Evolutionary conservation across 2,888 invertebrate genomes (phyloP), one percentile per base, ranked within the genome.

Genomic region (Oligia fasciuncula): DNA sequence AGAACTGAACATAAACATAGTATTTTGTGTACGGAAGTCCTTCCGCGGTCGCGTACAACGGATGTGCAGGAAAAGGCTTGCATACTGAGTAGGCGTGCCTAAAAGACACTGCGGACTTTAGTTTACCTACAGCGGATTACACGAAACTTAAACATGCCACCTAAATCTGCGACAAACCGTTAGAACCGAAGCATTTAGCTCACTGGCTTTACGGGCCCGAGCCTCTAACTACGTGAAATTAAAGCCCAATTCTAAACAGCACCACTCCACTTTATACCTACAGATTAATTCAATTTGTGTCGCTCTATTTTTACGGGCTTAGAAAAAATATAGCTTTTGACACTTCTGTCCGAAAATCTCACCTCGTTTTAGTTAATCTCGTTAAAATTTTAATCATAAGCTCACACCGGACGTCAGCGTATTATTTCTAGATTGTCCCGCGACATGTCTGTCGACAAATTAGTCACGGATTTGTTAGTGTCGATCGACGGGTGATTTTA

Each of bases 21-120:
- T 95, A 96, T 96, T 96, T 96, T 96, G 96, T 96, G 94, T 95
- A 95, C 95, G 95, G 95, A 95, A 95, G 95, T 96, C 95, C 95
- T 96, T 94, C 95, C 94, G 95, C 93, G 96, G 95, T 94, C 95
- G 95, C 94, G 94, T 95, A 95, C 94, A 96, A 95, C 96, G 96
- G 96, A 96, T 96, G 95, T 96, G 93, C 94, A 95, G 96, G 95
- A 95, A 96, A 95, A 95, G 95, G 95, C 95, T 95, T 96, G 97
- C 97, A 97, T 97, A 96, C 96, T 96, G 96, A 97, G 95, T 95
- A 96, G 96, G 94, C 96, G 95, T 95, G 94, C 96, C 96, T 96
- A 96, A 96, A 96, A 97, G 96, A 96, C 95, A 96, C 95, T 96
- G 96, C 96, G 95, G 96, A 95, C 95, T 96, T 95, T 95, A 94